Evolutionary conservation across 2,797 vertebrate genomes (phyloP).

Genomic region (Xenentodon cancila): DNA sequence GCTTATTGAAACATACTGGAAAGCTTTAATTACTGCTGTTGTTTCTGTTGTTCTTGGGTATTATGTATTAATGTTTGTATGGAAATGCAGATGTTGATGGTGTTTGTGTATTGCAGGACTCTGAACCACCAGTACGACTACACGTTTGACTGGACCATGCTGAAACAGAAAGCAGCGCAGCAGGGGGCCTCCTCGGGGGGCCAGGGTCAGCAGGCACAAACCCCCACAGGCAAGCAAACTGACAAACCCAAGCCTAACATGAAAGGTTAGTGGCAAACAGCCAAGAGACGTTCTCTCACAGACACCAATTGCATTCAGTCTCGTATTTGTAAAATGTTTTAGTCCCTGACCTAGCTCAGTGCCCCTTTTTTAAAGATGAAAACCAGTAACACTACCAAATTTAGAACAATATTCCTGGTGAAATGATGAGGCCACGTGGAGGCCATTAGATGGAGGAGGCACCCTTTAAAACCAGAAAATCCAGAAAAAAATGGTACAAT

Average conservation of each 20-base stretch:
- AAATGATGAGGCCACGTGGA: slow-evolving; percentile 42
- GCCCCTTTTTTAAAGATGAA: slow-evolving; percentile 21
- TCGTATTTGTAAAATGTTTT: slow-evolving; percentile 29
- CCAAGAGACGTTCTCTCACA: slow-evolving; percentile 96
- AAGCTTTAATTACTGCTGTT: too few species aligned
- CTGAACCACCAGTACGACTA: slow-evolving; percentile 99
- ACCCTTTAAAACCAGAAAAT: slow-evolving; percentile 77
- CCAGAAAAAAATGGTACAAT: slow-evolving; percentile 75
- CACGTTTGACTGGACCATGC: slow-evolving; percentile 99
- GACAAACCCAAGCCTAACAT: slow-evolving; percentile 99
- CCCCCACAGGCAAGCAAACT: slow-evolving; percentile 99
- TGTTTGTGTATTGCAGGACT: slow-evolving; percentile 82
- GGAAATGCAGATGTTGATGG: background rate
- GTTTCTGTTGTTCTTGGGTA: too few species aligned
- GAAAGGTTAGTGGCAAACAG: slow-evolving; percentile 99
- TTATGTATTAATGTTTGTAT: background rate
- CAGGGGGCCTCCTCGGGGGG: slow-evolving; percentile 98
- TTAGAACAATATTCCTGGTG: slow-evolving; percentile 60
- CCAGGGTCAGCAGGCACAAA: slow-evolving; percentile 99
- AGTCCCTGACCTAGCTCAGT: slow-evolving; percentile 48
- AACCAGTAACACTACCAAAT: slow-evolving; percentile 62
- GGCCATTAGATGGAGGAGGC: slow-evolving; percentile 84
- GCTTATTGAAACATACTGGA: too few species aligned
- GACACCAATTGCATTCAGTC: slow-evolving; percentile 82
- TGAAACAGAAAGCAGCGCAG: slow-evolving; percentile 99